Evolutionary conservation across 2,113 vertebrate species (phyloP).

Genomic region (Zosterops lateralis): DNA sequence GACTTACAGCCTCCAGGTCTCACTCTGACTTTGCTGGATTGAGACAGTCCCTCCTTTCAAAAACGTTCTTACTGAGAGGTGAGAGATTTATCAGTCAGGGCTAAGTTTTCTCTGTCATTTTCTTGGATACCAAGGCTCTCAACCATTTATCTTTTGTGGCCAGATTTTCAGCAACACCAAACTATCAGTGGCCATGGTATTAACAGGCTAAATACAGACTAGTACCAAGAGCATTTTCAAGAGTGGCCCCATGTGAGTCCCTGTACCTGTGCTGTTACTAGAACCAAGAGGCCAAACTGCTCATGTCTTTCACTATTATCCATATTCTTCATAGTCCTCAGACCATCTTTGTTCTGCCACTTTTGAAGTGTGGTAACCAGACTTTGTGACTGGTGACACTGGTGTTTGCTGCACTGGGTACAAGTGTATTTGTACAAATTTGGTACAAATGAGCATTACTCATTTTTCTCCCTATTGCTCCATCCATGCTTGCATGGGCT

Average conservation of each 20-base stretch:
- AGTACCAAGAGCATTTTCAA: neutral
- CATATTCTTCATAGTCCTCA: neutral
- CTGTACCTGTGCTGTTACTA: neutral
- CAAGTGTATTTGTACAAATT: neutral
- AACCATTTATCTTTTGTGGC: neutral
- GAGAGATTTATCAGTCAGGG: neutral
- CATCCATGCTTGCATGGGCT: rapidly evolving
- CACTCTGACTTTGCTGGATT: slow-evolving; percentile 27
- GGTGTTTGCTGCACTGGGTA: neutral
- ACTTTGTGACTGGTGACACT: neutral
- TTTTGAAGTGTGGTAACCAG: neutral
- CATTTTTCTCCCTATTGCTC: neutral
- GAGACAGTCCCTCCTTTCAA: neutral
- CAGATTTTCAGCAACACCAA: neutral
- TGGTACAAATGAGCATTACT: neutral
- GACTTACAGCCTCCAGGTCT: neutral
- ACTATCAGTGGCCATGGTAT: neutral
- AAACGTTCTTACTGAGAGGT: neutral
- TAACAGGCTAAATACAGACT: neutral
- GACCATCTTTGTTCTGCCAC: neutral
- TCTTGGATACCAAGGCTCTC: neutral
- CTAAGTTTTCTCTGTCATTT: neutral
- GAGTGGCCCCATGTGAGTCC: neutral
- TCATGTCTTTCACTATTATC: neutral
- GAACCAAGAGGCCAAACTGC: neutral